Evolutionary conservation across 2,888 invertebrate species (phyloP), one percentile per base, ranked within the genome.

Genomic region (Lypha dubia): DNA sequence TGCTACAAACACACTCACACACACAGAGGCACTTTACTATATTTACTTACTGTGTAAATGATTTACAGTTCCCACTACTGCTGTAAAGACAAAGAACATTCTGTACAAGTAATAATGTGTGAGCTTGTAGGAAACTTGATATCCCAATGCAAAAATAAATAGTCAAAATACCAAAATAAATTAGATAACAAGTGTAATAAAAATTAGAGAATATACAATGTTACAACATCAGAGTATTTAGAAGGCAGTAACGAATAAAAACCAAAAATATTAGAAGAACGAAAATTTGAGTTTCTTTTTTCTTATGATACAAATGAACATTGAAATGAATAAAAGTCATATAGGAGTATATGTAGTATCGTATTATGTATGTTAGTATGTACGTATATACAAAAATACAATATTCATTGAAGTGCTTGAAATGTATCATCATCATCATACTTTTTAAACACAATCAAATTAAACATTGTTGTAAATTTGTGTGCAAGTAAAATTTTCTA

Each of bases 391-490:
- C 15, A 67, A 20, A 67, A 67, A 22, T 73, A 71, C 70, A 65
- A 44, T 46, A 41, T 80, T 41, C 51, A 56, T 53, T 77, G 46
- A 67, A 32, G 44, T 71, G 46, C 46, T 56, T 17, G 38, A 67
- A 60, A 71, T 53, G 53, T 76, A 73, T 60, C 71, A 67, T 60
- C 75, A 76, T 60, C 71, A 80, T 73, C 73, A 73, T 71, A 62
- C 67, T 68, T 80, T 79, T 84, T 84, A 60, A 67, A 73, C 56
- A 81, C 51, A 80, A 80, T 80, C 68, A 79, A 84, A 84, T 84
- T 84, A 84, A 81, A 80, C 84, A 80, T 77, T 77, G 73, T 80
- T 80, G 71, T 80, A 84, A 71, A 79, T 73, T 75, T 79, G 75
- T 79, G 75, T 79, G 70, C 58, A 75, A 65, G 65, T 46, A 79